Evolutionary conservation across 2,888 invertebrate species (phyloP).

Genomic region (Latheticus oryzae): DNA sequence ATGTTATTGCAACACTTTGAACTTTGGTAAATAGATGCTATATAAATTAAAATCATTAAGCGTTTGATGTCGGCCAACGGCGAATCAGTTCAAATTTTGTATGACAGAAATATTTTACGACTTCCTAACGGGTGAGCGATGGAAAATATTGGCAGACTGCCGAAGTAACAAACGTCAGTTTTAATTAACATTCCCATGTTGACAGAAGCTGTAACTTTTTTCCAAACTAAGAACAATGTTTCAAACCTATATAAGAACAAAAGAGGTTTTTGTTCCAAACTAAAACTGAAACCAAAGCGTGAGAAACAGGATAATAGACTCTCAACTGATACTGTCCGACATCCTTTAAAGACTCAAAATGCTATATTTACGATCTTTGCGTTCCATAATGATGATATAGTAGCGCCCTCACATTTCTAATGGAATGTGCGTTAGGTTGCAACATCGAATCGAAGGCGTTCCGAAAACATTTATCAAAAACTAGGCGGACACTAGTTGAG

Average conservation of each 20-base stretch:
- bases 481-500: slow-evolving; percentile 2
- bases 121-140: slow-evolving; percentile 11
- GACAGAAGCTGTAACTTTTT: too few relatives aligned
- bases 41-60: slow-evolving; percentile 15
- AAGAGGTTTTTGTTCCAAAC: too few relatives aligned
- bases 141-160: slow-evolving; percentile 21
- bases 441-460: slow-evolving; percentile 7
- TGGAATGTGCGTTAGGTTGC: background rate
- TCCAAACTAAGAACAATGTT: too few relatives aligned
- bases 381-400: slow-evolving; percentile 24
- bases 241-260: too few relatives aligned
- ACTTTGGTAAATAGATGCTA: background rate
- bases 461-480: slow-evolving; percentile 12
- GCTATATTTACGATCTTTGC: slow-evolving; percentile 20
- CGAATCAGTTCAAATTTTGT: slow-evolving; percentile 6
- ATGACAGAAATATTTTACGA: slow-evolving; percentile 19
- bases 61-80: slow-evolving; percentile 22
- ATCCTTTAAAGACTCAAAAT: slow-evolving; percentile 20
- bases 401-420: slow-evolving; percentile 6
- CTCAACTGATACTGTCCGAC: slow-evolving; percentile 21
- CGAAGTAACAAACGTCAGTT: slow-evolving; percentile 17
- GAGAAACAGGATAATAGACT: slow-evolving; percentile 14
- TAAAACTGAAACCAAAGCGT: slow-evolving; percentile 15
- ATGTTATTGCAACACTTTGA: slow-evolving; percentile 17
- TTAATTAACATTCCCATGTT: slow-evolving; percentile 18